Evolutionary conservation across 2,888 invertebrate species (phyloP).

Genomic region (Spodoptera exigua): DNA sequence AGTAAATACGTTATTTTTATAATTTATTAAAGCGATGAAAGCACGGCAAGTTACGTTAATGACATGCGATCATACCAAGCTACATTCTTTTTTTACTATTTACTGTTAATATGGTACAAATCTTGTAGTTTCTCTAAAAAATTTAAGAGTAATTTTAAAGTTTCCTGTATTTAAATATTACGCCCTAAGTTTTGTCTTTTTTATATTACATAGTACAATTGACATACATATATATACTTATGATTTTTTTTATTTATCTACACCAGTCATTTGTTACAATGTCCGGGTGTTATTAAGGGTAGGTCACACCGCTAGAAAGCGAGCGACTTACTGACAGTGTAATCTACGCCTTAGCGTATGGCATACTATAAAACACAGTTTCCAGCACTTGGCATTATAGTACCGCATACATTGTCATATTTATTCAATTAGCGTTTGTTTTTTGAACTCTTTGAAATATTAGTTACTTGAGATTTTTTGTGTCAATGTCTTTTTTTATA

Average conservation of each 20-base stretch:
- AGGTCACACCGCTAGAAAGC: too few species aligned
- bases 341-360: background rate
- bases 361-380: slow-evolving; percentile 10
- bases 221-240: slow-evolving; percentile 42
- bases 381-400: slow-evolving; percentile 35
- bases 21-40: slow-evolving; percentile 36
- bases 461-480: background rate
- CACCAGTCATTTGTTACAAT: slow-evolving; percentile 1
- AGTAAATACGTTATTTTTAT: slow-evolving; percentile 16
- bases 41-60: slow-evolving; percentile 14
- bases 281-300: background rate
- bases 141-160: background rate
- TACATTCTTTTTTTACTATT: too few species aligned
- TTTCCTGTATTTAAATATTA: slow-evolving; percentile 21
- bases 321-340: too few species aligned
- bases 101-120: too few species aligned
- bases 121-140: background rate
- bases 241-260: slow-evolving; percentile 15
- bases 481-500: too few species aligned
- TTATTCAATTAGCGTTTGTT: slow-evolving; percentile 10
- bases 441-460: background rate
- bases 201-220: slow-evolving; percentile 42
- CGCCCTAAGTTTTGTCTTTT: slow-evolving; percentile 34
- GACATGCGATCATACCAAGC: too few species aligned
- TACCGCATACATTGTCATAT: too few species aligned